Evolutionary conservation across 2,797 vertebrate species (phyloP).

Genomic region (Neosilurus mollespiculum): DNA sequence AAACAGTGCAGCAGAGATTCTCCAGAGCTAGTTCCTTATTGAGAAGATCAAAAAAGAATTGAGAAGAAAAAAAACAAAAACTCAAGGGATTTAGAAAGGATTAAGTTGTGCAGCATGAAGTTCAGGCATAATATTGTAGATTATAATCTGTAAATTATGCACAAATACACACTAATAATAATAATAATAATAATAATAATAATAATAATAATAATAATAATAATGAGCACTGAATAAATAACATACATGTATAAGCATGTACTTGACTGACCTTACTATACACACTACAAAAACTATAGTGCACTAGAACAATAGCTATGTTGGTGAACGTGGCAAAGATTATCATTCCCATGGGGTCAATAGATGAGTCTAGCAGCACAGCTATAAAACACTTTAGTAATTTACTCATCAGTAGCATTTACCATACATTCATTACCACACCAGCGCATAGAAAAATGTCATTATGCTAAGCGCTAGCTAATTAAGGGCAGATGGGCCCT

Average conservation of each 20-base stretch:
- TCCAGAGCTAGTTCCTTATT: conserved; percentile 68
- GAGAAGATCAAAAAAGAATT: neutral
- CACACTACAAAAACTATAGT: conserved; percentile 28
- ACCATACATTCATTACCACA: conserved; percentile 61
- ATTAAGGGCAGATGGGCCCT: conserved; percentile 70
- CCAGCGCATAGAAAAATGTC: conserved; percentile 50
- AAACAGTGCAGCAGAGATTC: conserved; percentile 68
- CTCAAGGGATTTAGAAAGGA: conserved; percentile 37
- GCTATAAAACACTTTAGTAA: conserved; percentile 56
- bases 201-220: conserved; percentile 3
- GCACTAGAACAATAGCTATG: conserved; percentile 6
- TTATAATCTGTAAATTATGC: neutral
- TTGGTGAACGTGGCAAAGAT: conserved; percentile 23
- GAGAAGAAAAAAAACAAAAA: neutral
- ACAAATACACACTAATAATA: no score
- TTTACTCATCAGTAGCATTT: conserved; percentile 61
- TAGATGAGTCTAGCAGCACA: conserved; percentile 50
- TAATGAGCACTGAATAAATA: neutral
- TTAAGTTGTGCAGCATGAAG: conserved; percentile 7
- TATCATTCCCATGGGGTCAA: conserved; percentile 52
- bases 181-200: neutral
- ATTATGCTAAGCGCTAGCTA: conserved; percentile 64
- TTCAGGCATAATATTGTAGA: neutral
- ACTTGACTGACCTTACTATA: conserved; percentile 33
- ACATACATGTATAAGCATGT: conserved; percentile 6